Evolutionary conservation across 2,797 vertebrate genomes (phyloP), one percentile per base, ranked within the genome.

Genomic region (Pseudotriccus pelzelni): DNA sequence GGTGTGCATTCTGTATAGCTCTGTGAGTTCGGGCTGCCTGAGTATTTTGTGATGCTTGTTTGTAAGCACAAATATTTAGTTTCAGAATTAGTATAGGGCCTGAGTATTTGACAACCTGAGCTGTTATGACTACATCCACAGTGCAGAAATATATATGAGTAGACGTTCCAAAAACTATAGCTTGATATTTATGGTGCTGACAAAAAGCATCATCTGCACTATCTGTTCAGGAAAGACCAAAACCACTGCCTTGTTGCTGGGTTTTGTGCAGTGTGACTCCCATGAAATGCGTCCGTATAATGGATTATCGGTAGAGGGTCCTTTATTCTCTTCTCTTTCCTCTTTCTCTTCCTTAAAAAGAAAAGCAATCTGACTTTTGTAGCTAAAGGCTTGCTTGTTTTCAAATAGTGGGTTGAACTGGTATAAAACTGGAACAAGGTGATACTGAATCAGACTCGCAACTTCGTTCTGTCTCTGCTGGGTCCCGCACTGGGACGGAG

Each of bases 21-120:
- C 49, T 32, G 6, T 27, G 52, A 91, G n/a, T 64, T 77, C 47
- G 77, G 59, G 43, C 80, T 92, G 64, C 68, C 64, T 44, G 60
- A 87, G 34, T 84, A 66, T 78, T 95, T 90, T 87, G 68, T 73
- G 74, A 41, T 60, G 37, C 72, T 86, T 95, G 76, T 95, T 95
- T 94, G 78, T 83, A 90, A 88, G 84, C 83, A 92, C 0, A 0
- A 74, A 52, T 89, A 80, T 50, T 93, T 86, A 72, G 63, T 97
- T 96, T 95, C 90, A 91, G 59, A 91, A 87, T 93, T 90, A 70
- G 23, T 91, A 69, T 34, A 87, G 50, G 19, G 72, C 36, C 43
- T 4, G 37, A 88, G 60, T 15, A 80, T 60, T 44, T 84, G 62
- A 80, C 41, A 92, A 36, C n/a, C 20, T 28, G 77, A 89, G 41